Evolutionary conservation across 2,797 vertebrate genomes (phyloP).

Genomic region (Hemibagrus guttatus): DNA sequence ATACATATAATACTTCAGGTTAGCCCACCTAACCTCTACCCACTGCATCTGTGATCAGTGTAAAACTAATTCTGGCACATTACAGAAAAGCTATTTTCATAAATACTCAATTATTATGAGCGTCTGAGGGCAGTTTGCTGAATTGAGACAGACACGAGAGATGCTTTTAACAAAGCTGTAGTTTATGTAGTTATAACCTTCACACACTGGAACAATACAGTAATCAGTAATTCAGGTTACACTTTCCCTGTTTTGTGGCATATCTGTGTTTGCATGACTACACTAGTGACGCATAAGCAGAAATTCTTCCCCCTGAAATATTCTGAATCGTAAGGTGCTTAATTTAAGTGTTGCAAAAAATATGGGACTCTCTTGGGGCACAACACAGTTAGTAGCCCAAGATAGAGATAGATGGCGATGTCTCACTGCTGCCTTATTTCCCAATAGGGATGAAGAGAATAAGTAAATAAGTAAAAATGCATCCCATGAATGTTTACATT

Average conservation of each 20-base stretch:
- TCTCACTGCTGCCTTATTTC: slow-evolving; percentile 14
- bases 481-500: background rate
- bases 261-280: background rate
- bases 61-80: background rate
- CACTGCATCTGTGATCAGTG: background rate
- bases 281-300: background rate
- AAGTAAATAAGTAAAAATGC: slow-evolving; percentile 11
- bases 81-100: background rate
- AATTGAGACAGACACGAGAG: background rate
- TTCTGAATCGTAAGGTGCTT: background rate
- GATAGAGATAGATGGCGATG: slow-evolving; percentile 23
- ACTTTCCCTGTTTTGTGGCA: background rate
- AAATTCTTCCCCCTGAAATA: background rate
- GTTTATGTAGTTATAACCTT: no score
- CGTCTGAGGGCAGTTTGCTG: background rate
- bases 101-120: background rate
- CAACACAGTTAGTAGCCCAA: background rate
- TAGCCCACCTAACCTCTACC: background rate
- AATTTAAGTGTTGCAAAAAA: slow-evolving; percentile 6
- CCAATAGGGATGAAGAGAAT: background rate
- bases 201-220: background rate
- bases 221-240: background rate
- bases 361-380: background rate
- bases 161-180: background rate
- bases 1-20: background rate